A percentile compares a stretch with the other conserved stretches of the same genome.
phyloP scores from a whole-genome alignment of 2,888 invertebrate genomes.

The Xiphydria camelus region DNA sequence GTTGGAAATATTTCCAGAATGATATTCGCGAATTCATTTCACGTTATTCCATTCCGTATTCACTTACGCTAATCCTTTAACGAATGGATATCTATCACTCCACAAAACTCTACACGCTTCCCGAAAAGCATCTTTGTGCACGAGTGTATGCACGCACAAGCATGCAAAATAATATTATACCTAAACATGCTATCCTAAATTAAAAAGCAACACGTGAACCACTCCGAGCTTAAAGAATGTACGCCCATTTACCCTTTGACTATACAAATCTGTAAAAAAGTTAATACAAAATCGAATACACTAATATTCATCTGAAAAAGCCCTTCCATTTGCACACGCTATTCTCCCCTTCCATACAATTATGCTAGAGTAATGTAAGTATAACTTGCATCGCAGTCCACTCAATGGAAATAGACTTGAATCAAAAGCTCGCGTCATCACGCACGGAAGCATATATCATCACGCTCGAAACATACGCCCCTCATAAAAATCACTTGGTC shows the following conservation, averaged over 20 bases:
- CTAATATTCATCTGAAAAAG: conserved; percentile 33
- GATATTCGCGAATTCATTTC: no score
- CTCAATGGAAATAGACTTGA: conserved; percentile 25
- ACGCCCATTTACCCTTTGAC: conserved; percentile 39
- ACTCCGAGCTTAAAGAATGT: conserved; percentile 47
- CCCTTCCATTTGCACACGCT: conserved; percentile 21
- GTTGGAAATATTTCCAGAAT: no score
- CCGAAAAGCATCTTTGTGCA: conserved; percentile 14
- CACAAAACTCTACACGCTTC: no score
- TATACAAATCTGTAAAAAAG: conserved; percentile 44
- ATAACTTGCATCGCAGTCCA: conserved; percentile 22
- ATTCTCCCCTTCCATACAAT: conserved; percentile 4
- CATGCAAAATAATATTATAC: conserved; percentile 31
- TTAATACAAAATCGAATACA: conserved; percentile 42
- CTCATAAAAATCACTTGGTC: no score
- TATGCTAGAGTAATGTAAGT: conserved; percentile 28
- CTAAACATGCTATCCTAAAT: conserved; percentile 31
- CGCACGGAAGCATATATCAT: no score
- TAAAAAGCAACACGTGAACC: conserved; percentile 39
- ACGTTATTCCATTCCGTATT: no score
- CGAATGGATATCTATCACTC: no score
- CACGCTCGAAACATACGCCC: no score
- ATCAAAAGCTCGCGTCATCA: no score
- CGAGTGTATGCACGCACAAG: conserved; percentile 23
- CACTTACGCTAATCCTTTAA: no score